These are phyloP conservation scores for Pinctada fucata DNA, from an alignment of 2,888 invertebrate genomes.

Conservation along the genomic window DNA sequence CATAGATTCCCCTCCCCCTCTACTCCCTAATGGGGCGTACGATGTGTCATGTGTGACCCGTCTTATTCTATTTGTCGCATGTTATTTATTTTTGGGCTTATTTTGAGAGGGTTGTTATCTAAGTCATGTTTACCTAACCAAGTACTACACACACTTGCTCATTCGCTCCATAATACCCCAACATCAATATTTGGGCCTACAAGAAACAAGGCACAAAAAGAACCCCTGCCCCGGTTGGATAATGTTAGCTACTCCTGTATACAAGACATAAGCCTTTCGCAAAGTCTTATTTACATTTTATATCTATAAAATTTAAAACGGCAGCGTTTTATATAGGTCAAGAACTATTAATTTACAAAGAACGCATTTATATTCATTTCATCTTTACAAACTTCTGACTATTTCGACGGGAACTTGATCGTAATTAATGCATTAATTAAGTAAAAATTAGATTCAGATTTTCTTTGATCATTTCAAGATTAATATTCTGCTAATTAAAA, in stretches of 20 bases:
- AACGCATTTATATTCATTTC: no score
- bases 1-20: no score
- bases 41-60: no score
- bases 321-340: background rate
- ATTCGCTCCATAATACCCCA: background rate
- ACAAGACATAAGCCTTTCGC: background rate
- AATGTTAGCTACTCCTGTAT: background rate
- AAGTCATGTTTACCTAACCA: background rate
- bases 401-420: no score
- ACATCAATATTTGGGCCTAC: background rate
- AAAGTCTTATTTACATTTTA: background rate
- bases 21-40: no score
- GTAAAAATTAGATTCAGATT: no score
- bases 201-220: background rate
- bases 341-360: background rate
- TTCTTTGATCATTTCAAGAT: no score
- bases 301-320: background rate
- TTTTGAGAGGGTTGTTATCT: background rate
- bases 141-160: background rate
- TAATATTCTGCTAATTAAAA: no score
- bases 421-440: no score
- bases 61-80: no score
- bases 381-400: no score
- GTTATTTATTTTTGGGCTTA: background rate
- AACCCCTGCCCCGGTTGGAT: background rate